These are phyloP conservation scores for Lasius platythorax DNA, from an alignment of 2,888 invertebrate species.

Conservation along the genomic window DNA sequence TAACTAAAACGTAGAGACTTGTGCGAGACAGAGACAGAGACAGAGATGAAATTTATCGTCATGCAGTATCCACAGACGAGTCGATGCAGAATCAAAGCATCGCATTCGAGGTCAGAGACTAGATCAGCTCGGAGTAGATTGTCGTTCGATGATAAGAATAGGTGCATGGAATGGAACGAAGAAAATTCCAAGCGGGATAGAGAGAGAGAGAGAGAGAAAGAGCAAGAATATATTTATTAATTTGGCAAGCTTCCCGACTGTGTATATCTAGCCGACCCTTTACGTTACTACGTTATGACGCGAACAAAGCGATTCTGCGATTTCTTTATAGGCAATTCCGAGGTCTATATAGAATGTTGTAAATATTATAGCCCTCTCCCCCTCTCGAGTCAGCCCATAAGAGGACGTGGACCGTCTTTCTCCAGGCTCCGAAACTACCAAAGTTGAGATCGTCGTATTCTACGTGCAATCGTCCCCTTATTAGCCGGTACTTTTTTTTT, in stretches of 20 bases:
- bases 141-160: slow-evolving; percentile 19
- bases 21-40: not conserved
- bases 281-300: slow-evolving; percentile 85
- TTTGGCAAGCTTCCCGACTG: slow-evolving; percentile 83
- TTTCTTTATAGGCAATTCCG: slow-evolving; percentile 86
- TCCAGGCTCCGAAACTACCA: slow-evolving; percentile 38
- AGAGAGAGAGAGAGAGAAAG: not conserved
- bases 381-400: slow-evolving; percentile 33
- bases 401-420: slow-evolving; percentile 50
- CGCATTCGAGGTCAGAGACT: not conserved
- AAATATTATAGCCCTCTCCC: slow-evolving; percentile 79
- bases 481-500: not conserved
- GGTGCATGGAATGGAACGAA: slow-evolving; percentile 1
- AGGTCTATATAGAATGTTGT: slow-evolving; percentile 82
- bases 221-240: slow-evolving; percentile 85
- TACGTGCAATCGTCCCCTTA: not conserved
- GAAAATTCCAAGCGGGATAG: slow-evolving; percentile 24
- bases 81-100: slow-evolving; percentile 12
- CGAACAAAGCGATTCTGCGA: slow-evolving; percentile 85
- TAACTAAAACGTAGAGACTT: not conserved
- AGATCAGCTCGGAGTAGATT: not conserved
- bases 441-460: not conserved
- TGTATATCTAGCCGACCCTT: slow-evolving; percentile 80
- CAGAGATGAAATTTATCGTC: not conserved
- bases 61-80: not conserved